These are phyloP conservation scores for Pelecanus crispus DNA, from an alignment of 2,113 vertebrate species.

Conservation along the genomic window DNA sequence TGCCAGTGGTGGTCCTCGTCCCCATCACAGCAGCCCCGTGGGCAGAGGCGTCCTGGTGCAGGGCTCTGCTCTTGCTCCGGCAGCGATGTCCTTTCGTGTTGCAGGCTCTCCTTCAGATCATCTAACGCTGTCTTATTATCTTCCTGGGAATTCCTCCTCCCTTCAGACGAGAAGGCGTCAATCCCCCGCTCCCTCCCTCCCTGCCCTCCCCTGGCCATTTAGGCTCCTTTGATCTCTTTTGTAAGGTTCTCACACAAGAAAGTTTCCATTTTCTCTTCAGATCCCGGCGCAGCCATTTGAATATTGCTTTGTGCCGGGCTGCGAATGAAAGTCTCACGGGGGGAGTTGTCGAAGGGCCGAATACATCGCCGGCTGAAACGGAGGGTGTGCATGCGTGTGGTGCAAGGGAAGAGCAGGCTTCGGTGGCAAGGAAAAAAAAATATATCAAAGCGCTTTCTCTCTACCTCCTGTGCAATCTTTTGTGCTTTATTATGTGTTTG, in stretches of 20 bases:
- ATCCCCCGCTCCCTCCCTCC: conserved; percentile 30
- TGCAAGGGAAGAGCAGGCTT: conserved; percentile 19
- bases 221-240: conserved; percentile 61
- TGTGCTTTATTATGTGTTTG: conserved; percentile 60
- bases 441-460: conserved; percentile 53
- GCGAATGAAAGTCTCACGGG: neutral
- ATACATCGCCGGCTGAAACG: neutral
- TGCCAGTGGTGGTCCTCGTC: neutral
- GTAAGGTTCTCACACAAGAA: conserved; percentile 46
- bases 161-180: neutral
- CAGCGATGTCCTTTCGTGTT: neutral
- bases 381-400: neutral
- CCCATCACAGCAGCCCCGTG: fast-evolving
- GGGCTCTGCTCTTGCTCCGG: neutral
- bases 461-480: conserved; percentile 48
- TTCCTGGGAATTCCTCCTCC: conserved; percentile 48
- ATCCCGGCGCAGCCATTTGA: conserved; percentile 12
- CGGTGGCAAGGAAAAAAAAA: neutral
- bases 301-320: conserved; percentile 40
- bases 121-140: neutral
- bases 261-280: conserved; percentile 55
- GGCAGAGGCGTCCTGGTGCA: neutral
- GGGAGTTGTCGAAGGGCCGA: neutral
- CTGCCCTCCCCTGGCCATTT: conserved; percentile 40
- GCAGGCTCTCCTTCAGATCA: neutral